Conservation (phyloP, 2,888 invertebrate genomes). For the Artemia sp. region DNA sequence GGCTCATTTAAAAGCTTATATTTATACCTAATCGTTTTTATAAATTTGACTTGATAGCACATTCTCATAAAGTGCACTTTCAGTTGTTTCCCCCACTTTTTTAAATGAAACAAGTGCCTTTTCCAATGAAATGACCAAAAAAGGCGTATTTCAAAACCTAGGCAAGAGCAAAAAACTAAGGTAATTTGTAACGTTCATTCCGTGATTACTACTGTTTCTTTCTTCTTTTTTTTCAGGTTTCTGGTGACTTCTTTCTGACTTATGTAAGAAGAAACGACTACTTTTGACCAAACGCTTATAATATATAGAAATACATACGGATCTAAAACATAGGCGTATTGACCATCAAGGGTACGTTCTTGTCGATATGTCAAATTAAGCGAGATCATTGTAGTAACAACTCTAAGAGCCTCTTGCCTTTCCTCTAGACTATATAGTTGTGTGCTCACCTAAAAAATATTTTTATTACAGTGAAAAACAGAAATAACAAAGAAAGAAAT, state of each 20-base stretch:
- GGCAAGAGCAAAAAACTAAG: no score
- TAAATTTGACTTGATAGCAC: no score
- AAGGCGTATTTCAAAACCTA: no score
- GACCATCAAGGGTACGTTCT: conserved; percentile 55
- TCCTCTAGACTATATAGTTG: conserved; percentile 58
- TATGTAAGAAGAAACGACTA: background rate
- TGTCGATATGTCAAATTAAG: conserved; percentile 72
- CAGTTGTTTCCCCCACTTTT: no score
- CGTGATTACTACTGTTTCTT: background rate
- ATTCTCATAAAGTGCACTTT: no score
- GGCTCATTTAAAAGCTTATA: no score
- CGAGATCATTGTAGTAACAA: conserved; percentile 69
- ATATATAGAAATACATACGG: conserved; percentile 38
- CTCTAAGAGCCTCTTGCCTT: conserved; percentile 46
- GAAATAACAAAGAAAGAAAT: no score
- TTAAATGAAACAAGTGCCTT: no score
- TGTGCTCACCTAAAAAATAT: conserved; percentile 37
- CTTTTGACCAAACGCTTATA: background rate
- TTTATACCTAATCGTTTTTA: no score
- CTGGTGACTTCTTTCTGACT: background rate
- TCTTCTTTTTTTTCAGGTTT: background rate
- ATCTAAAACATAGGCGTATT: conserved; percentile 52
- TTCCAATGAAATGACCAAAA: no score
- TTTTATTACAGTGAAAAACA: conserved; percentile 28
- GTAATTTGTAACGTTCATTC: background rate